phyloP scores from a whole-genome alignment of 2,888 invertebrate species.

The Thalpophila matura region DNA sequence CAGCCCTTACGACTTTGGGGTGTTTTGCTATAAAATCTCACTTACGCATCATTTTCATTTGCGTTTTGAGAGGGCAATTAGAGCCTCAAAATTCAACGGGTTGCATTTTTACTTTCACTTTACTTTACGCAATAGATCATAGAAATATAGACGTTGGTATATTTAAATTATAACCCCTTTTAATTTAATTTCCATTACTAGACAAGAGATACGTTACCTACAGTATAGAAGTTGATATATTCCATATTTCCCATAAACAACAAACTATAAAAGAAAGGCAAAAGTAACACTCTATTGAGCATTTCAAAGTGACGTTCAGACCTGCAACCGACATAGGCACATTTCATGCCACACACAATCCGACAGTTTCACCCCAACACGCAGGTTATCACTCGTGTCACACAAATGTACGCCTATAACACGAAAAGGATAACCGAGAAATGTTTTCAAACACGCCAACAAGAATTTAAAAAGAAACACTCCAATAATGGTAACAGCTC shows the following conservation, averaged over 20 bases:
- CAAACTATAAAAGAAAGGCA: not conserved
- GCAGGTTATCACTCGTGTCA: constrained; percentile 37
- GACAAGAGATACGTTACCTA: too few species aligned
- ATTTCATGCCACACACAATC: constrained; percentile 31
- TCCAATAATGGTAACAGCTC: constrained; percentile 6
- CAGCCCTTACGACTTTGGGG: constrained; percentile 12
- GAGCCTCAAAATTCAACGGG: too few species aligned
- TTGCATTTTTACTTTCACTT: too few species aligned
- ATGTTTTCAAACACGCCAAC: constrained; percentile 34
- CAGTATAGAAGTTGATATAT: too few species aligned
- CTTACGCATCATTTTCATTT: constrained; percentile 8
- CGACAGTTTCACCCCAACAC: constrained; percentile 17
- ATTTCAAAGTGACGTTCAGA: constrained; percentile 24
- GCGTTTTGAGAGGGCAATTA: not conserved
- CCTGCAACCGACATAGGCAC: constrained; percentile 22
- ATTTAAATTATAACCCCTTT: too few species aligned
- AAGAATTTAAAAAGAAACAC: constrained; percentile 29
- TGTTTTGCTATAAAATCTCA: constrained; percentile 34
- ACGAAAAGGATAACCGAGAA: constrained; percentile 31
- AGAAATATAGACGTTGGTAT: too few species aligned
- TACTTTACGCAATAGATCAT: too few species aligned
- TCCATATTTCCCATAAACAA: too few species aligned
- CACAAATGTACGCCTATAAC: constrained; percentile 25
- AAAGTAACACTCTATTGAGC: constrained; percentile 1
- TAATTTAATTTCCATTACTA: too few species aligned